Evolutionary conservation across 2,113 vertebrate genomes (phyloP), one percentile per base, ranked within the genome.

Genomic region (Ellobius talpinus): DNA sequence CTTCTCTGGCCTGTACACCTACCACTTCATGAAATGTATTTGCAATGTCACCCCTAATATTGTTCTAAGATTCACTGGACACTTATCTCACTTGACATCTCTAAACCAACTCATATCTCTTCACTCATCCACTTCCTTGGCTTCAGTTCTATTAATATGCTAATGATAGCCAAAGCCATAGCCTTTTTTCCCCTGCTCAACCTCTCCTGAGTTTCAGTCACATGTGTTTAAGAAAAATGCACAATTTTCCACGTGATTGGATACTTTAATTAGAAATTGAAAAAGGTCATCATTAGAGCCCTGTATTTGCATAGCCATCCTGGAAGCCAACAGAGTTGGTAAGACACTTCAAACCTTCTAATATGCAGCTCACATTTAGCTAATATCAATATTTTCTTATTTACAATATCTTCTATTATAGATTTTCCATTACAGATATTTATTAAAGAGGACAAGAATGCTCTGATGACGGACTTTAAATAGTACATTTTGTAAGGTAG

Each of bases 61-160:
- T 92, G 68, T 92, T 89, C 16, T 31, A 55, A 87, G 90, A 68
- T 90, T 66, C 77, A 26, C 66, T 17, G 63, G 45, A 31, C 66
- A 91, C 90, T 45, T 77, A 88, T 86, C 81, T 89, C 81, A 82
- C 72, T 92, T 96, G 96, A 87, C 89, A 47, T 91, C 89, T 86
- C 86, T 61, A 86, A 91, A 74, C 82, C 81, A 91, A 78, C 84
- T 89, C 89, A 91, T 91, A 91, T 82, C 92, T 93, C 63, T 74
- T 95, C 55, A 65, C 55, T 91, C 85, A 85, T 66, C 39, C 33
- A 92, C 29, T 85, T 72, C 66, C 31, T 90, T 78, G 47, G 50
- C 90, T 96, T 95, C 89, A 63, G 9, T 95, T 96, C 96, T 81
- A 91, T 97, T 97, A 97, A 97, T 96, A 97, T 97, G 92, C 88